phyloP scores from a whole-genome alignment of 2,113 vertebrate species.

The Elachura formosa region DNA sequence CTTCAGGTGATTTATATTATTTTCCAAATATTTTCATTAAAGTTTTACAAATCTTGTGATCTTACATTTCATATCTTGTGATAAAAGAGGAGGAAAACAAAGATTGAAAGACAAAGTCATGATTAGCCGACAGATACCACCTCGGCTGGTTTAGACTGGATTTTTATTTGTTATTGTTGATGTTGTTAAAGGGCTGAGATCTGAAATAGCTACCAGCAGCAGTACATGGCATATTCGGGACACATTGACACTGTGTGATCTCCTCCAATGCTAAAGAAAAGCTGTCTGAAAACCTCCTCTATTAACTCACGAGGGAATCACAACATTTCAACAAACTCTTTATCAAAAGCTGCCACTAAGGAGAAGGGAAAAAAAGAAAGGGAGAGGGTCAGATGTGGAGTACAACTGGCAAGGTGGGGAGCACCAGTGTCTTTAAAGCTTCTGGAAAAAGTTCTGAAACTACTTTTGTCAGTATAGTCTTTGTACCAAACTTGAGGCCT shows the following conservation, averaged over 20 bases:
- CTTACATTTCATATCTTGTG: neutral
- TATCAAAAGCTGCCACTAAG: neutral
- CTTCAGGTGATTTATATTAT: neutral
- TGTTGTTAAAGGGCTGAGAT: neutral
- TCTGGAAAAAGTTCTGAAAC: neutral
- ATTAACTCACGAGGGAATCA: neutral
- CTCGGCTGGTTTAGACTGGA: neutral
- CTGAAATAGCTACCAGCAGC: neutral
- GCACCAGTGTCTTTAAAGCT: neutral
- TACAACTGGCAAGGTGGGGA: neutral
- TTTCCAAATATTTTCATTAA: neutral
- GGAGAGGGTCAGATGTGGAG: neutral
- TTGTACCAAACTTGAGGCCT: neutral
- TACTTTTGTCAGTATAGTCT: neutral
- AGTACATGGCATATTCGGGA: neutral
- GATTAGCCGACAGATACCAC: neutral
- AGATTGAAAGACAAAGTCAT: neutral
- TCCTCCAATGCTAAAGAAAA: neutral
- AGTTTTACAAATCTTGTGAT: no score
- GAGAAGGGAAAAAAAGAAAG: neutral
- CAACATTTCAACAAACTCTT: neutral
- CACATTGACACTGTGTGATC: fast-evolving
- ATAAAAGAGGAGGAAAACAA: neutral
- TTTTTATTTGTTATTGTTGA: neutral
- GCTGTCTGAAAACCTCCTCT: neutral